Evolutionary conservation across 2,113 vertebrate species (phyloP), one percentile per base, ranked within the genome.

Genomic region (Chionomys nivalis): DNA sequence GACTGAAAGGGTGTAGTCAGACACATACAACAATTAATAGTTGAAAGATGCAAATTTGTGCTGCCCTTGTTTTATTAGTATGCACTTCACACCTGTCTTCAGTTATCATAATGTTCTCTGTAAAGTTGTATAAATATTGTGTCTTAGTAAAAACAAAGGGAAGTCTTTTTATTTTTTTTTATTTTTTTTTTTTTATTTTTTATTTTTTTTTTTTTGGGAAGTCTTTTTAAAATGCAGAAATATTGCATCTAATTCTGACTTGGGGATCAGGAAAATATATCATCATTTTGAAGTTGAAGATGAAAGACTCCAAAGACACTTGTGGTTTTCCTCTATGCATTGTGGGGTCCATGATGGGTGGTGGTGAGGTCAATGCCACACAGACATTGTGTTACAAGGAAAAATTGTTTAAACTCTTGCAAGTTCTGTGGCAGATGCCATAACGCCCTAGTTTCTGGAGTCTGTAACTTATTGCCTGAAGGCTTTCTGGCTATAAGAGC

Each of bases 271-370:
- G 9, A 24, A 63, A 89, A 5, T 0, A 2, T 61, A 89, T 2
- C 39, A 23, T 61, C 31, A 68, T 89, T 89, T 91, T 87, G 73
- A 79, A 79, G 7, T 24, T 68, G 31, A 68, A 4, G 6, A 58
- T 49, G n/a, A 52, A 9, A 24, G 21, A 47, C 63, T 81, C 47
- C 31, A 24, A 78, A 93, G 2, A 47, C 19, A n/a, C 77, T 36
- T 3, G 65, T 26, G n/a, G 28, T n/a, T n/a, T 52, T 0, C 10
- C 10, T 68, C 1, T 75, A 2, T n/a, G 1, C 44, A 5, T 75
- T 42, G 63, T 17, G 6, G 58, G 17, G 5, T 16, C 31, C 21
- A 76, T 42, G 1, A 1, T 55, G 31, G 13, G 55, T 5, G 24
- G 1, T 0, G 79, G 1, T 36, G 28, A 14, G 65, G 1, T 11